Percentiles rank a stretch among this genome's conserved stretches.
These are phyloP conservation scores for Okapia johnstoni DNA, from an alignment of 2,113 vertebrate species.

Conservation along the genomic window DNA sequence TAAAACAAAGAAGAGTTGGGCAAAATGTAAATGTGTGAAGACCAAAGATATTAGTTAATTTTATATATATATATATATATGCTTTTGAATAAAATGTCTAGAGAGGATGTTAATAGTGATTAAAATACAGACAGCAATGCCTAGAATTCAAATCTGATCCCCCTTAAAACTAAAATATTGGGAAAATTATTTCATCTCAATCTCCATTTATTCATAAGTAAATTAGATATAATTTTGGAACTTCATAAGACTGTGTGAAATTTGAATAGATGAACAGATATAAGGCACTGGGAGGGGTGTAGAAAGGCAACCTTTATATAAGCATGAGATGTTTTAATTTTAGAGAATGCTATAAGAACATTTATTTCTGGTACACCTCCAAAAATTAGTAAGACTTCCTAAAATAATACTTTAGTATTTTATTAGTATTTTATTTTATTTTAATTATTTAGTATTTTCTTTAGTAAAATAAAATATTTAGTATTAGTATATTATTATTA, in stretches of 20 bases:
- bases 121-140: background rate
- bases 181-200: background rate
- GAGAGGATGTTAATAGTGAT: accelerated
- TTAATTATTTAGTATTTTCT: background rate
- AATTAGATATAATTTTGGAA: background rate
- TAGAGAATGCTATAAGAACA: background rate
- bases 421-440: no score
- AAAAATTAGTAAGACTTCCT: background rate
- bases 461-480: background rate
- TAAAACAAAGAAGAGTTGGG: accelerated
- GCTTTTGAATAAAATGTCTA: background rate
- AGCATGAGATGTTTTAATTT: background rate
- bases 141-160: background rate
- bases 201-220: background rate
- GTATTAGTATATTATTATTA: no score
- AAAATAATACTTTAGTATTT: background rate
- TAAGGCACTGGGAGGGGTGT: background rate
- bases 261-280: background rate
- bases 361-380: background rate
- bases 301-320: background rate
- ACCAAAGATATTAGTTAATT: background rate
- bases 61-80: background rate
- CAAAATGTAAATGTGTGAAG: background rate
- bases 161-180: background rate
- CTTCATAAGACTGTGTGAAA: background rate